Conservation (phyloP, 2,888 invertebrate species). For the Lapara coniferarum region DNA sequence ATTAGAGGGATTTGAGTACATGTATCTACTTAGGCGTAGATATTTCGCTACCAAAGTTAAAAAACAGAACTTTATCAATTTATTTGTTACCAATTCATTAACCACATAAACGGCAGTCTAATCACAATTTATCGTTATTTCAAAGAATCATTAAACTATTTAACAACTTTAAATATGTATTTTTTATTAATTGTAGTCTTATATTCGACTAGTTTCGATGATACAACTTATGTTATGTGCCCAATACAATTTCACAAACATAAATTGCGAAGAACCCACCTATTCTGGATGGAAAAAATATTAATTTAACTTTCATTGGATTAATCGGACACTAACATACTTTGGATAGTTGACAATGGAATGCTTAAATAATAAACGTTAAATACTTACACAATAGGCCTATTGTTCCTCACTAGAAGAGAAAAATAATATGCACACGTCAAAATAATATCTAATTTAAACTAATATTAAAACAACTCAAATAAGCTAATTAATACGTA, state of each 20-base stretch:
- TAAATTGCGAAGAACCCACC: not conserved
- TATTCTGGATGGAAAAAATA: conserved; percentile 4
- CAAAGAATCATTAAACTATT: conserved; percentile 20
- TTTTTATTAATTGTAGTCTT: conserved; percentile 18
- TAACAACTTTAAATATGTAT: conserved; percentile 25
- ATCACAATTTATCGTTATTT: conserved; percentile 14
- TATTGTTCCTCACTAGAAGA: conserved; percentile 63
- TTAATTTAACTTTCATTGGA: conserved; percentile 32
- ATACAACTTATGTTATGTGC: not conserved
- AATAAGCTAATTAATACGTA: conserved; percentile 27
- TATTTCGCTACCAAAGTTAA: not conserved
- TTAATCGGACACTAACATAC: conserved; percentile 35
- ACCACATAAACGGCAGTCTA: conserved; percentile 19
- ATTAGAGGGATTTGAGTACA: conserved; percentile 20
- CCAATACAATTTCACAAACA: not conserved
- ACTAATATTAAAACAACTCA: conserved; percentile 24
- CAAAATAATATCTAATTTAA: conserved; percentile 30
- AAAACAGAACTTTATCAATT: not conserved
- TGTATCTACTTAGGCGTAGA: conserved; percentile 12
- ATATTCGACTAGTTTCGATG: conserved; percentile 19
- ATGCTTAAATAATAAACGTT: conserved; percentile 57
- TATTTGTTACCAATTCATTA: conserved; percentile 4
- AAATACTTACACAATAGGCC: conserved; percentile 67
- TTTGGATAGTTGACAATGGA: conserved; percentile 43
- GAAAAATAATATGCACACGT: conserved; percentile 39